A percentile compares a stretch with the other conserved stretches of the same genome.
Evolutionary conservation across 2,888 invertebrate genomes (phyloP).

Genomic region (Phymatocera aterrima): DNA sequence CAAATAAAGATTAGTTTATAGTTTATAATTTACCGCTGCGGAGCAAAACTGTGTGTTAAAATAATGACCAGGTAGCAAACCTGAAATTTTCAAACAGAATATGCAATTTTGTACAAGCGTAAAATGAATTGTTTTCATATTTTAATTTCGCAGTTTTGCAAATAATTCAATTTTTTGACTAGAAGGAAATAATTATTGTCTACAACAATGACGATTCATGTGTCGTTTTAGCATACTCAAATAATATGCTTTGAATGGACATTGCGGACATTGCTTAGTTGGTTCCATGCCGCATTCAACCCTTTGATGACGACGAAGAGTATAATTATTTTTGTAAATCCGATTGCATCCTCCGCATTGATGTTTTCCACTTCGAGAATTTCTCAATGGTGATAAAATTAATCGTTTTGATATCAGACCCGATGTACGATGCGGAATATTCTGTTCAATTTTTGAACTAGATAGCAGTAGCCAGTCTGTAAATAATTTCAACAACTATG

Average conservation of each 20-base stretch:
- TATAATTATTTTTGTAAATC: constrained; percentile 53
- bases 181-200: background rate
- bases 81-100: too few relatives aligned
- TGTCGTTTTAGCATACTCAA: constrained; percentile 53
- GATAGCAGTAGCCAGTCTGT: background rate
- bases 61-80: too few relatives aligned
- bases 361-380: constrained; percentile 53
- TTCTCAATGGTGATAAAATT: constrained; percentile 51
- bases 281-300: constrained; percentile 53
- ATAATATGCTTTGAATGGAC: constrained; percentile 56
- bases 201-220: constrained; percentile 39
- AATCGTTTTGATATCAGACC: background rate
- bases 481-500: constrained; percentile 25
- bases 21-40: too few relatives aligned
- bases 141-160: too few relatives aligned
- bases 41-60: too few relatives aligned
- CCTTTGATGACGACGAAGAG: constrained; percentile 52
- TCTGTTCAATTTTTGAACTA: background rate
- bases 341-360: constrained; percentile 53
- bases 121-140: too few relatives aligned
- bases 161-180: too few relatives aligned
- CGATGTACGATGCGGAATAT: background rate
- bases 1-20: too few relatives aligned
- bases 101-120: too few relatives aligned
- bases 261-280: constrained; percentile 51